Conservation (phyloP, 2,113 vertebrate genomes). For the Cyanistes caeruleus region DNA sequence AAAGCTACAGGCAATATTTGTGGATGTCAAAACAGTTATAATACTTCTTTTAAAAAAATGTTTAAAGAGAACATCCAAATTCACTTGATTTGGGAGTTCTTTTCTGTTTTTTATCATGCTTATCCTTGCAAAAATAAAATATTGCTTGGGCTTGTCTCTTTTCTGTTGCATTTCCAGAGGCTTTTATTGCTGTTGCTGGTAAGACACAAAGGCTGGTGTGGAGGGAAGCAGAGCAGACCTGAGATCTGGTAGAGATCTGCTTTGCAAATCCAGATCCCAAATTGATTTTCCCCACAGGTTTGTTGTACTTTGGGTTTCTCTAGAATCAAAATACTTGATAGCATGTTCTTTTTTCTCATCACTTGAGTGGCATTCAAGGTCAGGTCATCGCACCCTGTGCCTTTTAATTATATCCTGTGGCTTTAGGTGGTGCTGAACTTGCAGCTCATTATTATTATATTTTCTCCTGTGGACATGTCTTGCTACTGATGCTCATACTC, state of each 20-base stretch:
- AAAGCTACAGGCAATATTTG: neutral
- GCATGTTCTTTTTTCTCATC: neutral
- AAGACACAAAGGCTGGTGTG: neutral
- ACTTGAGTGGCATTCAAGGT: neutral
- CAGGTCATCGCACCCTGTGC: neutral
- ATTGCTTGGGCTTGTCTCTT: neutral
- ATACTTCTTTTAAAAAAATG: neutral
- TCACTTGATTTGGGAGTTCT: neutral
- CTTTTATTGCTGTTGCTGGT: neutral
- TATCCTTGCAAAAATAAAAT: neutral
- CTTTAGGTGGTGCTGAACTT: conserved; percentile 38
- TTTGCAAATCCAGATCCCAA: neutral
- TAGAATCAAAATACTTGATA: neutral
- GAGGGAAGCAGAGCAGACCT: neutral
- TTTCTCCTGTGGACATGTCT: conserved; percentile 50
- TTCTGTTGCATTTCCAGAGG: neutral
- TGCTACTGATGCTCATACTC: conserved; percentile 4
- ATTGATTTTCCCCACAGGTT: neutral
- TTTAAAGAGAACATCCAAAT: neutral
- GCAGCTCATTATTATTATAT: conserved; percentile 30
- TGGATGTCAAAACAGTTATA: neutral
- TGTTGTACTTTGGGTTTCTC: neutral
- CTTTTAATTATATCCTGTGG: conserved; percentile 30
- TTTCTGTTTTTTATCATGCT: neutral
- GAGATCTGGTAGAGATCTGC: neutral